Conservation (phyloP, 1,140 invertebrate species). For the Cataglyphis hispanica region DNA sequence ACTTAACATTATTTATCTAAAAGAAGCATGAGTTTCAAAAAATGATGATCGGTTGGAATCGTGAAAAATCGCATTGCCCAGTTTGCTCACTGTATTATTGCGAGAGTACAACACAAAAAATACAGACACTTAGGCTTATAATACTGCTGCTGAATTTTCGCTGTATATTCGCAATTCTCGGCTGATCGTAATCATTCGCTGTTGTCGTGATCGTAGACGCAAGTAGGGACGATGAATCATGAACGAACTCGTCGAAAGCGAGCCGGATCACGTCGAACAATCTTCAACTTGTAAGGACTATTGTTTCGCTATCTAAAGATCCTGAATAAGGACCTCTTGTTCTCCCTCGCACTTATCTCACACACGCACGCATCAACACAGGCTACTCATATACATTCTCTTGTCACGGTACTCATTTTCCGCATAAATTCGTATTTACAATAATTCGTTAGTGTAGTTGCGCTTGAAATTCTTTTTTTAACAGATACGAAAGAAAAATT, state of each 20-base stretch:
- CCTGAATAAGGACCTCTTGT: conserved; percentile 56
- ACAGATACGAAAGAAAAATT: conserved; percentile 57
- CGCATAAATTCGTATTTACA: conserved; percentile 80
- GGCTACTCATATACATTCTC: conserved; percentile 21
- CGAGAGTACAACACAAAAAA: conserved; percentile 60
- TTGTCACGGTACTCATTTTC: conserved; percentile 60
- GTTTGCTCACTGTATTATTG: conserved; percentile 46
- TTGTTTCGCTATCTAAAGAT: conserved; percentile 61
- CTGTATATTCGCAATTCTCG: conserved; percentile 60
- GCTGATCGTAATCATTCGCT: conserved; percentile 52
- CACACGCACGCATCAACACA: not conserved
- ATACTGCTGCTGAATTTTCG: conserved; percentile 77
- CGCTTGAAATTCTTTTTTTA: conserved; percentile 63
- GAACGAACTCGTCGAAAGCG: conserved; percentile 66
- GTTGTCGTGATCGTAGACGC: conserved; percentile 51
- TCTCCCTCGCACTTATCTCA: not conserved
- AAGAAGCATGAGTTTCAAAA: not conserved
- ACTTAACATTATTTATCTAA: conserved; percentile 3
- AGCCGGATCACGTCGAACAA: conserved; percentile 53
- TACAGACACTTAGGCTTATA: conserved; percentile 82
- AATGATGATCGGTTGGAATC: not conserved
- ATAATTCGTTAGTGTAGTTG: conserved; percentile 78
- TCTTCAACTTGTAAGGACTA: conserved; percentile 59
- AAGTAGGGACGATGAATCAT: conserved; percentile 61
- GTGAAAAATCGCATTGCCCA: not conserved